Percentiles rank a stretch among this genome's conserved stretches.
These are phyloP conservation scores for Morone chrysops DNA, from an alignment of 2,113 vertebrate genomes.

Conservation along the genomic window DNA sequence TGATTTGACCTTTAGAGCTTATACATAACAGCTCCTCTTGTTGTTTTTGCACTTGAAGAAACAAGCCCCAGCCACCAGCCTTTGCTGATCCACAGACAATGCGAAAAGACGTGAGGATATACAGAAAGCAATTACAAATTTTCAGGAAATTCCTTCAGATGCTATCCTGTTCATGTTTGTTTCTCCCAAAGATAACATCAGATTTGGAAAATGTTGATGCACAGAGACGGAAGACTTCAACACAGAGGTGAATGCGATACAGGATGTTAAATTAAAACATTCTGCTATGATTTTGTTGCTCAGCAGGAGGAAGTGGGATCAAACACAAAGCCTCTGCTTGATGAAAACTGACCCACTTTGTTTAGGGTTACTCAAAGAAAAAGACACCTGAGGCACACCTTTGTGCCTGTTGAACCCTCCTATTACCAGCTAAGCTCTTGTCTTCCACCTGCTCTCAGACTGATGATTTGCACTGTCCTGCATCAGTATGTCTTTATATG, in stretches of 20 bases:
- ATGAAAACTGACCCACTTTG: slow-evolving; percentile 57
- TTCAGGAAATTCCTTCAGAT: slow-evolving; percentile 76
- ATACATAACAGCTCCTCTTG: slow-evolving; percentile 43
- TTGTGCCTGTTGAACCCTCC: slow-evolving; percentile 60
- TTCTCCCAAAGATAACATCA: slow-evolving; percentile 40
- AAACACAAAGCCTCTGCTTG: slow-evolving; percentile 39
- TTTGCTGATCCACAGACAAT: slow-evolving; percentile 24
- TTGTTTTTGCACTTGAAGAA: slow-evolving; percentile 51
- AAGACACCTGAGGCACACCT: slow-evolving; percentile 54
- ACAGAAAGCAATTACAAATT: slow-evolving; percentile 16
- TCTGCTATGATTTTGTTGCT: slow-evolving; percentile 34
- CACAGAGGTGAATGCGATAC: slow-evolving; percentile 6
- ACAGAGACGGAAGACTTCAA: slow-evolving; percentile 17
- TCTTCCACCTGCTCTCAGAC: slow-evolving; percentile 63
- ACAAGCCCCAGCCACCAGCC: slow-evolving; percentile 6
- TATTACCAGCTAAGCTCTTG: slow-evolving; percentile 63
- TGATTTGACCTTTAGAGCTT: slow-evolving; percentile 62
- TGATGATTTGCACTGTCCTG: slow-evolving; percentile 49
- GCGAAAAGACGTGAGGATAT: slow-evolving; percentile 29
- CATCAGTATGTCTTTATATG: slow-evolving; percentile 4
- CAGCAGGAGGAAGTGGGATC: slow-evolving; percentile 44
- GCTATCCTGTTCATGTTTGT: slow-evolving; percentile 66
- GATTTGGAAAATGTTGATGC: slow-evolving; percentile 32
- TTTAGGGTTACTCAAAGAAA: slow-evolving; percentile 48
- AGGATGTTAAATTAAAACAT: slow-evolving; percentile 44